phyloP scores from a whole-genome alignment of 2,113 vertebrate species.

The Amazona vittata region DNA sequence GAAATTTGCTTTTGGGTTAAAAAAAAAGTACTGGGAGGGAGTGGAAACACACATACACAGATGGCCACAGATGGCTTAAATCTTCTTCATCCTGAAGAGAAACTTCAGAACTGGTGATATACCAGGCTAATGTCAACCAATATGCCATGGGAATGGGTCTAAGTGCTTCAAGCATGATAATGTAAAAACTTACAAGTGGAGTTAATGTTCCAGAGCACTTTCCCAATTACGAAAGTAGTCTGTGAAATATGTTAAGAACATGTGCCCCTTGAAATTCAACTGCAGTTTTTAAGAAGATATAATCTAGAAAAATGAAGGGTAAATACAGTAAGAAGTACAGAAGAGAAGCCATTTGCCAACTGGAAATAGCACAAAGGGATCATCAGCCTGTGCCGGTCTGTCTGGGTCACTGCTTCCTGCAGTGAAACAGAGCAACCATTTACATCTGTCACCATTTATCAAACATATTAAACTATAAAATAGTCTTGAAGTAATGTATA shows the following conservation, averaged over 20 bases:
- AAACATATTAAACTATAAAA: constrained; percentile 34
- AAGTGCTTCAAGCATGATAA: not conserved
- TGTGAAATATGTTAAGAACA: not conserved
- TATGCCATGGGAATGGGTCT: not conserved
- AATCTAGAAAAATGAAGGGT: not conserved
- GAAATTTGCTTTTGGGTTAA: not conserved
- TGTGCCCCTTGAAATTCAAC: constrained; percentile 18
- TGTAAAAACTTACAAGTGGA: not conserved
- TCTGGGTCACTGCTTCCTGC: not conserved
- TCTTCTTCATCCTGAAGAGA: not conserved
- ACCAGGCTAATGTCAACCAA: not conserved
- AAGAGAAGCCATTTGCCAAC: constrained; percentile 32
- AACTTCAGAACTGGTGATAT: not conserved
- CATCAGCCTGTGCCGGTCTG: not conserved
- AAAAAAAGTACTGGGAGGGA: not conserved
- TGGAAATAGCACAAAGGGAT: not conserved
- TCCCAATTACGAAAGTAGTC: constrained; percentile 17
- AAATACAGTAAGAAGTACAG: not conserved
- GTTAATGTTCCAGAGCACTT: constrained; percentile 40
- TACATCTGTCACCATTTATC: not conserved
- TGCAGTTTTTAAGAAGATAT: not conserved
- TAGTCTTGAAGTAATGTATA: not conserved
- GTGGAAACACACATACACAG: not conserved
- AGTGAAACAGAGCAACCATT: not conserved
- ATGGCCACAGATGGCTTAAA: not conserved